These are phyloP conservation scores for Palythoa heliodiscus DNA, from an alignment of 92 coral and sea anemone species.

Conservation along the genomic window DNA sequence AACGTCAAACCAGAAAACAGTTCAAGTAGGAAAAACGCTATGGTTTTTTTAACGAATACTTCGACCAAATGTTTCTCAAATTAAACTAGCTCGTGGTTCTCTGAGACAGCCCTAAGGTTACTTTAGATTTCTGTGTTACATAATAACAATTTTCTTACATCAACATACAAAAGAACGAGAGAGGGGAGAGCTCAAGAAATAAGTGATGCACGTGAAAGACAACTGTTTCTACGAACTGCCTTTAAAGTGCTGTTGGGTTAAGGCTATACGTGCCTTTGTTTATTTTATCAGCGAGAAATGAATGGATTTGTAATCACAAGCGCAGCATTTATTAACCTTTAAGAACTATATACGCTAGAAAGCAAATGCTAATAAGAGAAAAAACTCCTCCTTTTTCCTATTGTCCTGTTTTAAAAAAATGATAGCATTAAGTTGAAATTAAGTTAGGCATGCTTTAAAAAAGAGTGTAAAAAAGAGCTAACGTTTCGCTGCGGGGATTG, in stretches of 20 bases:
- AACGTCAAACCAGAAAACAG: no score
- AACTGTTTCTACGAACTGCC: neutral
- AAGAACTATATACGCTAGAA: neutral
- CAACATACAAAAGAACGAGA: neutral
- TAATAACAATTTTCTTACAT: neutral
- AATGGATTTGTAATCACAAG: neutral
- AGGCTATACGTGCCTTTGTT: neutral
- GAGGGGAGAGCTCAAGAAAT: neutral
- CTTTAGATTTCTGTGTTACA: neutral
- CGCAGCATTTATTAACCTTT: neutral
- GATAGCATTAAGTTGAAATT: neutral
- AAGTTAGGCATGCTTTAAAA: slow-evolving; percentile 5
- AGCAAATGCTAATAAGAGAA: neutral
- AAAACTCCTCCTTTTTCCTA: neutral
- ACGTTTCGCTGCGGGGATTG: slow-evolving; percentile 46
- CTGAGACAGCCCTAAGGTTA: no score
- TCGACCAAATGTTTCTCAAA: no score
- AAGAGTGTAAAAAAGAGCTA: slow-evolving; percentile 36
- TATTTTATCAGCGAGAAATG: neutral
- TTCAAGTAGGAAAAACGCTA: no score
- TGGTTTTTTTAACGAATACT: no score
- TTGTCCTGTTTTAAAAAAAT: neutral
- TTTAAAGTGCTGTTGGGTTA: neutral
- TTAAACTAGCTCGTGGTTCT: no score
- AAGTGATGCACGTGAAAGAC: neutral